Evolutionary conservation across 2,888 invertebrate genomes (phyloP), one percentile per base, ranked within the genome.

Genomic region (Macrophya annulata): DNA sequence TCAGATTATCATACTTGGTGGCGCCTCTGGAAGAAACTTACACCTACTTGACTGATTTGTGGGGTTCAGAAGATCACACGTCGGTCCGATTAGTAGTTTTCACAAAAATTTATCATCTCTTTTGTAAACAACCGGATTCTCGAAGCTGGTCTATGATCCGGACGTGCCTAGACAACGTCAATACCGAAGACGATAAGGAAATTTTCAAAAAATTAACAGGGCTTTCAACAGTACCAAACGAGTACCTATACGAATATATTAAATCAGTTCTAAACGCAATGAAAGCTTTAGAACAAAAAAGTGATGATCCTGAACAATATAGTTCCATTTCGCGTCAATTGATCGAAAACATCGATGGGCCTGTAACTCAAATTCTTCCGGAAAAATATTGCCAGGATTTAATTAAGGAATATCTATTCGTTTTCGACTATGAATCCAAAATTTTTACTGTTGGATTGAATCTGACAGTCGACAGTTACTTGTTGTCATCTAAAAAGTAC

Each of bases 21-120:
- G 88, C 89, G 0, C 43, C 90, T 4, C 84, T 86, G 0, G 72
- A 86, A 0, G 86, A 90, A 1, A 76, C 88, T 0, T 21, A 74
- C 0, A 17, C 72, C 0, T 89, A 91, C 17, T 79, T 91, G 0
- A 25, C 43, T 0, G 45, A 84, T 0, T 83, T 87, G 0, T 91
- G 91, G 91, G 77, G 55, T 0, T 74, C 8, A 0, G 88, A 91
- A 8, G 85, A 43, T 0, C 89, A 93, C 71, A 37, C 86, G 43
- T 90, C 91, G 4, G 89, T 93, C n/a, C 89, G 91, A 0, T 79
- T 86, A 4, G 79, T 92, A 3, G 17, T 92, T 1, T 88, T 89
- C 8, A 1, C 68, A 0, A 87, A 85, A 0, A 85, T 87, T 0
- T 45, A 40, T 4, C 12, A 87, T 1, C 9, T 90, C 0, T 92